phyloP scores from a whole-genome alignment of 2,888 invertebrate species.

The Nezara viridula region DNA sequence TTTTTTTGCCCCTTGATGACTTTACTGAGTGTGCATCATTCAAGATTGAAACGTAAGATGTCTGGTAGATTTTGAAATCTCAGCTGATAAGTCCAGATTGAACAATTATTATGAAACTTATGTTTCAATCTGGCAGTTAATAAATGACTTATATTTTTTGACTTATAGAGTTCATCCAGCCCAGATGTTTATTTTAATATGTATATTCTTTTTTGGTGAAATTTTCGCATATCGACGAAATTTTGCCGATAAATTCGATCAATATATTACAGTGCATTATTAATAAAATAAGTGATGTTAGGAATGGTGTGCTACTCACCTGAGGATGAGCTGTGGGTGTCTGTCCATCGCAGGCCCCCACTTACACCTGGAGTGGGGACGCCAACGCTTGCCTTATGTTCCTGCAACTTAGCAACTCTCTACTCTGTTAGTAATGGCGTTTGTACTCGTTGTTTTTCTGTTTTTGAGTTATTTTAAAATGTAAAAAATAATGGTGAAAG shows the following conservation, averaged over 20 bases:
- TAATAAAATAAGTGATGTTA: not conserved
- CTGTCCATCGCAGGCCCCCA: slow-evolving; percentile 45
- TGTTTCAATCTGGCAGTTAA: no score
- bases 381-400: slow-evolving; percentile 25
- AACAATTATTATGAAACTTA: no score
- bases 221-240: not conserved
- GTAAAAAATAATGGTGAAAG: not conserved
- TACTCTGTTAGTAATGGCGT: slow-evolving; percentile 4
- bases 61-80: no score
- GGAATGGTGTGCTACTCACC: slow-evolving; percentile 5
- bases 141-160: no score
- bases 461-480: not conserved
- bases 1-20: no score
- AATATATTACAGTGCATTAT: not conserved
- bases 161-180: no score
- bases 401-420: slow-evolving; percentile 48
- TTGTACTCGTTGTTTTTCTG: not conserved
- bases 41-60: no score
- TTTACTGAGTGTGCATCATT: no score
- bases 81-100: no score
- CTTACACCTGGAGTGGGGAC: slow-evolving; percentile 34
- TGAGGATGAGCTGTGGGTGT: slow-evolving; percentile 42
- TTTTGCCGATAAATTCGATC: not conserved
- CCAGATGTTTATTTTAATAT: no score
- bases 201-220: no score